Base-by-base conservation (phyloP, 2,888 invertebrate genomes). In the Nymphalis c-album region DNA sequence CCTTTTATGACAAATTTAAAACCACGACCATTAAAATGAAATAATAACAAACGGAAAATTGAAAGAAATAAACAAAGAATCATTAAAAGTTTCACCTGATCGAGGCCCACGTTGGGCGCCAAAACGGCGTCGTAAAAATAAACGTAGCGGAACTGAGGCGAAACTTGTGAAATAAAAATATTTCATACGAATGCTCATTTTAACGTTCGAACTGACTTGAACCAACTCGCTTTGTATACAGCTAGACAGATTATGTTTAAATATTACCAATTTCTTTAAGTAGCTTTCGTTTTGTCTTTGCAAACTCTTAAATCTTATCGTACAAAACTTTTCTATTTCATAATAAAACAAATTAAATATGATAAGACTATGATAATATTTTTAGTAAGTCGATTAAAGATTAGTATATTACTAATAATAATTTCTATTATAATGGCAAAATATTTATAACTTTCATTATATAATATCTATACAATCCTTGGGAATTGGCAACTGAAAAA, bases 31-130 rank as follows among this genome's bases (percentile, higher is more conserved):
- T 55, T 31, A 31, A 50, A 50, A 20, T 50, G 18, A 50, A 53
- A 31, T 55, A 26, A 60, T 20, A 40, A 16, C 20, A 46, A 40
- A 50, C 16, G 4, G 5, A 45, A 35, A 60, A 51, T 50, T 20
- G 22, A 51, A 55, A 55, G 53, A 55, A 55, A 55, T 22, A 55
- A 55, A 55, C 53, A 63, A 64, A 46, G 58, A 20, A 57, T 65
- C 55, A 68, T 65, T 63, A 67, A 63, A 66, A 63, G 51, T 63
- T 63, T 63, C 47, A 59, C 60, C 60, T 61, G 57, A 48, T 53
- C 51, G 60, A 53, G 57, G 64, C 64, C 69, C 69, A 64, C 68
- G 67, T 67, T 67, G 72, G 70, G 71, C 72, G 64, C 70, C 69
- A 71, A 69, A 67, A 67, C 45, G 64, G 55, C 67, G 60, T 57